A percentile compares a stretch with the other conserved stretches of the same genome.
Evolutionary conservation across 2,888 invertebrate species (phyloP).

Genomic region (Lordiphosa andalusiaca): DNA sequence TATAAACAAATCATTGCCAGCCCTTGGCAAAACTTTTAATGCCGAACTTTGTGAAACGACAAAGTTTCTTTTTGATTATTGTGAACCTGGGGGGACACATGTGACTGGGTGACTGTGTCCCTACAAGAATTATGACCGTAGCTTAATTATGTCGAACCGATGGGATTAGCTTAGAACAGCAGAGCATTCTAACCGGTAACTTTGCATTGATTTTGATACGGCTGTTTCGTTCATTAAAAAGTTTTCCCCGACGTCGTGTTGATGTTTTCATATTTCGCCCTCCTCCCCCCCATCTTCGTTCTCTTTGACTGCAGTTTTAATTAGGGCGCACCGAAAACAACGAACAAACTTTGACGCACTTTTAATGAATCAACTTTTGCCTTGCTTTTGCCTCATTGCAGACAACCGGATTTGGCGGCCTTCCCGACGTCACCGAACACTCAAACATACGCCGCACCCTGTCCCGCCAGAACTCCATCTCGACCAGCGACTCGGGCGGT

Average conservation of each 20-base stretch:
- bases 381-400: conserved; percentile 51
- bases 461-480: conserved; percentile 80
- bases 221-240: conserved; percentile 70
- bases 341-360: conserved; percentile 61
- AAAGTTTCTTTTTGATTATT: conserved; percentile 43
- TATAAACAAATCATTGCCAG: conserved; percentile 58
- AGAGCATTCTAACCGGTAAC: not conserved
- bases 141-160: conserved; percentile 35
- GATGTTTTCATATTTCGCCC: conserved; percentile 65
- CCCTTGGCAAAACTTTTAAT: conserved; percentile 31
- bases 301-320: conserved; percentile 57
- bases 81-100: conserved; percentile 23
- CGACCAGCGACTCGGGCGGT: conserved; percentile 79
- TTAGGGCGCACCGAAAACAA: conserved; percentile 69
- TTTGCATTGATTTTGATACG: conserved; percentile 52
- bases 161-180: conserved; percentile 21
- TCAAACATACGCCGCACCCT: conserved; percentile 79
- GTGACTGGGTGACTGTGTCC: not conserved
- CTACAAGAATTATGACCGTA: conserved; percentile 8
- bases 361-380: conserved; percentile 67
- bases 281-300: conserved; percentile 20
- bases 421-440: conserved; percentile 80
- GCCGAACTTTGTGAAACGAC: conserved; percentile 45
- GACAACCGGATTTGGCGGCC: conserved; percentile 80
- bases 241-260: conserved; percentile 52